Base-by-base conservation (phyloP, 2,113 vertebrate genomes). In the Microtus pennsylvanicus region DNA sequence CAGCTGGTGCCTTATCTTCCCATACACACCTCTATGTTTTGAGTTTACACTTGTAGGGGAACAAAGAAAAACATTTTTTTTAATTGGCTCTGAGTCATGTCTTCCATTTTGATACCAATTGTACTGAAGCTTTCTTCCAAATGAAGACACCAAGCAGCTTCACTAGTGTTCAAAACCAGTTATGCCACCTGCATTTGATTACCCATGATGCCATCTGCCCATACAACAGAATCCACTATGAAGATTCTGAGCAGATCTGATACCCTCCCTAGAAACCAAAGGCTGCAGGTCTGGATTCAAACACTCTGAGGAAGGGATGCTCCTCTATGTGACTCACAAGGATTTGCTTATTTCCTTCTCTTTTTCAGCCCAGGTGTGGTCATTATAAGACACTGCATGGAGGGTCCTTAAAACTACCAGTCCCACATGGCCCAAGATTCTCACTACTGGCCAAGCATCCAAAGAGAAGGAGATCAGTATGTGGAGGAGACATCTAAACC, bases 1-100 rank as follows among this genome's bases (percentile, higher is more conserved):
- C 94, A 95, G 93, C 91, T 93, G 96, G 89, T 28, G 3, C 7
- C 87, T 91, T 50, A 76, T 85, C 91, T 93, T 80, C 69, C 87
- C 47, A 0, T 83, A 76, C 76, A 86, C 33, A 38, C 1, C 35
- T 42, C 76, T 77, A 81, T 67, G 85, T 88, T 95, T 83, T 50
- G 69, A 82, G 74, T 86, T 87, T 96, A 90, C 50, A 77, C 21
- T 65, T 19, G 50, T 8, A 3, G 45, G 14, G 16, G 19, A 87
- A 69, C 22, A 65, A 70, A 70, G 13, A 70, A 70, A 35, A 70
- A 8, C 16, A n/a, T 47, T n/a, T 30, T 50, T 38, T 65, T 87
- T 85, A 70, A 38, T 85, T 89, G 82, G 85, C 93, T 38, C 38
- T 83, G 75, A 96, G 78, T 95, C 90, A 81, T 9, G 61, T 28